Evolutionary conservation across 2,113 vertebrate species (phyloP).

Genomic region (Dolichallabes microphthalmus): DNA sequence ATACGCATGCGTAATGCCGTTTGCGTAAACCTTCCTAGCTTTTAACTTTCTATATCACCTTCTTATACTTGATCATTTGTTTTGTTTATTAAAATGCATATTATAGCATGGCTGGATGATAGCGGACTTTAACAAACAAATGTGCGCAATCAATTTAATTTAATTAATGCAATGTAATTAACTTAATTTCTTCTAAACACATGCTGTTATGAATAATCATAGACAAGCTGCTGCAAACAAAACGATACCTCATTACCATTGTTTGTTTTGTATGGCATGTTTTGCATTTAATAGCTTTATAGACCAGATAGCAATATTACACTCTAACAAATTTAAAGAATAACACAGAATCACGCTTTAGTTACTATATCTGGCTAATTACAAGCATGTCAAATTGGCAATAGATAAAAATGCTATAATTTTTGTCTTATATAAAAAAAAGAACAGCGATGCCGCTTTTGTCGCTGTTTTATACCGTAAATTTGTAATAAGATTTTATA

Average conservation of each 20-base stretch:
- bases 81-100: background rate
- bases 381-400: too few species aligned
- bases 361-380: background rate
- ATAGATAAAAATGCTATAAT: too few species aligned
- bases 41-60: background rate
- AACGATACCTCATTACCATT: background rate
- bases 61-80: background rate
- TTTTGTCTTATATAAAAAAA: background rate
- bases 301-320: background rate
- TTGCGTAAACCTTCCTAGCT: background rate
- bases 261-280: too few species aligned
- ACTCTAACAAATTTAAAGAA: background rate
- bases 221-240: slow-evolving; percentile 9
- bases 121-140: background rate
- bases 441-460: background rate
- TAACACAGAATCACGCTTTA: background rate
- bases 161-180: background rate
- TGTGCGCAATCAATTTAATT: background rate
- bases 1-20: background rate
- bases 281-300: background rate
- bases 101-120: background rate
- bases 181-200: background rate
- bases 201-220: background rate
- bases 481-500: background rate
- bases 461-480: background rate